These are phyloP conservation scores for Anabas testudineus DNA, from an alignment of 2,797 vertebrate species.

Conservation along the genomic window DNA sequence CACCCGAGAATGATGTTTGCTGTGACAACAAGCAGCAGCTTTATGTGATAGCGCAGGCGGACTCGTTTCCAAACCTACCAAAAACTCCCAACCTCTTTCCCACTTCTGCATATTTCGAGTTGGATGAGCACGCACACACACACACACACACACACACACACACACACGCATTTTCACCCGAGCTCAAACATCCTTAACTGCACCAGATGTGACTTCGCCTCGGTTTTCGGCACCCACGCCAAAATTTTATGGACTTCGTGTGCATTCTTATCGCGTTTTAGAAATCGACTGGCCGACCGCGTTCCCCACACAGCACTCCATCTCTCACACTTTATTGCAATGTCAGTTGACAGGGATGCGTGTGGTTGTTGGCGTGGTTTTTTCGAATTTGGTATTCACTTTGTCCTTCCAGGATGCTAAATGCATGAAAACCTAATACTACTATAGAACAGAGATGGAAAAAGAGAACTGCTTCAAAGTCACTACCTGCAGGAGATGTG, in stretches of 20 bases:
- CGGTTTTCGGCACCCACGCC: not conserved
- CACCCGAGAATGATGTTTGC: constrained; percentile 30
- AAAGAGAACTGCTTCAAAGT: constrained; percentile 37
- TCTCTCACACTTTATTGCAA: not conserved
- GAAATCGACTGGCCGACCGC: not conserved
- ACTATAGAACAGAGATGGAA: constrained; percentile 5
- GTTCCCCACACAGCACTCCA: not conserved
- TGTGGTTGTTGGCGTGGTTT: not conserved
- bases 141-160: too few species aligned
- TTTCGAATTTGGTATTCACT: not conserved
- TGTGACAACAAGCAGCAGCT: constrained; percentile 29
- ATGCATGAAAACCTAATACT: constrained; percentile 14
- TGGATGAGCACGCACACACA: not conserved
- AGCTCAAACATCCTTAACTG: not conserved
- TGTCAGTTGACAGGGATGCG: constrained; percentile 3
- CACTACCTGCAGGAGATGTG: constrained; percentile 25
- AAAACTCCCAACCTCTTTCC: too few species aligned
- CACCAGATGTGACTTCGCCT: not conserved
- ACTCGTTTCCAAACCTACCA: not conserved
- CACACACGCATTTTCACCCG: not conserved
- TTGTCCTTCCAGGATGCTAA: not conserved
- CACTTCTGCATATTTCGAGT: not conserved
- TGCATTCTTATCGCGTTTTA: not conserved
- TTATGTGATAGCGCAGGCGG: not conserved
- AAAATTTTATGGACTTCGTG: not conserved